phyloP scores from a whole-genome alignment of 2,797 vertebrate species.

The Poeciliopsis presidionis region DNA sequence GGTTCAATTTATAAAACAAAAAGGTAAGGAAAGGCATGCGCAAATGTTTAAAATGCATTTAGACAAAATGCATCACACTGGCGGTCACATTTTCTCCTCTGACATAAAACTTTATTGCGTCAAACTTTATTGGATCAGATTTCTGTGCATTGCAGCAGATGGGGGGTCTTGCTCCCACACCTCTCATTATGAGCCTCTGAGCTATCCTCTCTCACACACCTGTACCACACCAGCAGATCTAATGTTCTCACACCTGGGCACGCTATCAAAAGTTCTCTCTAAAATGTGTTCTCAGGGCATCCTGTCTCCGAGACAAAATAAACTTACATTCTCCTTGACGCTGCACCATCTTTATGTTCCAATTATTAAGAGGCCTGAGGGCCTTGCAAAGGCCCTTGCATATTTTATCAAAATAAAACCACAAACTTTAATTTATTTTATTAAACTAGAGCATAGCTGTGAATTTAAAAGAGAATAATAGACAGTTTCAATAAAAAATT shows the following conservation, averaged over 20 bases:
- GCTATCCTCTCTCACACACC: constrained; percentile 67
- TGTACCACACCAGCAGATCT: constrained; percentile 73
- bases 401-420: background rate
- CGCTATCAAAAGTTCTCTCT: constrained; percentile 78
- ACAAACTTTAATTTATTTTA: background rate
- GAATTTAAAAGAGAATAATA: background rate
- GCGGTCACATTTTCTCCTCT: constrained; percentile 53
- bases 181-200: constrained; percentile 78
- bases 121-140: constrained; percentile 79
- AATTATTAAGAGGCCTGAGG: constrained; percentile 1
- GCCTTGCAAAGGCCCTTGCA: background rate
- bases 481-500: background rate
- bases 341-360: constrained; percentile 19
- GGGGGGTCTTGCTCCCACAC: constrained; percentile 78
- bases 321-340: constrained; percentile 64
- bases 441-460: background rate
- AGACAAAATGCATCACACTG: constrained; percentile 32
- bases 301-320: constrained; percentile 62
- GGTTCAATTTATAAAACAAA: background rate
- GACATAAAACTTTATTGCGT: constrained; percentile 71
- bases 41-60: constrained; percentile 37
- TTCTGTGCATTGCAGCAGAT: constrained; percentile 78
- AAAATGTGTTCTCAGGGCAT: constrained; percentile 75
- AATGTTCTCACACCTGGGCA: constrained; percentile 81
- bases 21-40: background rate